Conservation (phyloP, 2,113 vertebrate species). For the Thermophis baileyi region DNA sequence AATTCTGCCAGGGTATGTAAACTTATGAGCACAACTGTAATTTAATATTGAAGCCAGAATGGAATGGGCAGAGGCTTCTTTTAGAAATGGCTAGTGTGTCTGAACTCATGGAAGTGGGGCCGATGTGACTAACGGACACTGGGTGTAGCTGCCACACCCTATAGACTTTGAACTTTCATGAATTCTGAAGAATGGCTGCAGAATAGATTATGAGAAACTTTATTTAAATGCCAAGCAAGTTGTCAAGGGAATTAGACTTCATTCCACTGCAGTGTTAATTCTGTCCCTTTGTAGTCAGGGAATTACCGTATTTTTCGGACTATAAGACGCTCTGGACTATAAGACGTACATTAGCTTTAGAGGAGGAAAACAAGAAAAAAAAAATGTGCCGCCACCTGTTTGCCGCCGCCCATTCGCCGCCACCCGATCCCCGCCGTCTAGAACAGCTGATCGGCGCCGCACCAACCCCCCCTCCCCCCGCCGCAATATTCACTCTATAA, state of each 20-base stretch:
- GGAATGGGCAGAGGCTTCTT: neutral
- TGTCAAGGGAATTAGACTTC: neutral
- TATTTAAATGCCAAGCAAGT: neutral
- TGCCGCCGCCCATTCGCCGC: too few species aligned
- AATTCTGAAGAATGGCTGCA: neutral
- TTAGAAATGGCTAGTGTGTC: neutral
- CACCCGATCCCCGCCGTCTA: too few species aligned
- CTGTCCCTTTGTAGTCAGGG: neutral
- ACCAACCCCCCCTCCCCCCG: too few species aligned
- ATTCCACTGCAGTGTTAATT: neutral
- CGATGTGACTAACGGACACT: neutral
- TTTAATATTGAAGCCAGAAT: neutral
- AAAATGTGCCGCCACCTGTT: too few species aligned
- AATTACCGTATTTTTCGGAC: too few species aligned
- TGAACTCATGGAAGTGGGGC: neutral
- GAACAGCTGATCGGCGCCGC: too few species aligned
- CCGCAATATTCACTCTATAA: too few species aligned
- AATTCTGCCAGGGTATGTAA: too few species aligned
- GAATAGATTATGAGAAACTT: neutral
- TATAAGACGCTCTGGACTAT: too few species aligned
- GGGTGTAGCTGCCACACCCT: neutral
- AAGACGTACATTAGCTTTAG: too few species aligned
- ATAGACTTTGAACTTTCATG: neutral
- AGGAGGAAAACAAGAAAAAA: too few species aligned
- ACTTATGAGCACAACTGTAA: too few species aligned